Base-by-base conservation (phyloP, 2,113 vertebrate genomes). In the Tragelaphus imberbis region DNA sequence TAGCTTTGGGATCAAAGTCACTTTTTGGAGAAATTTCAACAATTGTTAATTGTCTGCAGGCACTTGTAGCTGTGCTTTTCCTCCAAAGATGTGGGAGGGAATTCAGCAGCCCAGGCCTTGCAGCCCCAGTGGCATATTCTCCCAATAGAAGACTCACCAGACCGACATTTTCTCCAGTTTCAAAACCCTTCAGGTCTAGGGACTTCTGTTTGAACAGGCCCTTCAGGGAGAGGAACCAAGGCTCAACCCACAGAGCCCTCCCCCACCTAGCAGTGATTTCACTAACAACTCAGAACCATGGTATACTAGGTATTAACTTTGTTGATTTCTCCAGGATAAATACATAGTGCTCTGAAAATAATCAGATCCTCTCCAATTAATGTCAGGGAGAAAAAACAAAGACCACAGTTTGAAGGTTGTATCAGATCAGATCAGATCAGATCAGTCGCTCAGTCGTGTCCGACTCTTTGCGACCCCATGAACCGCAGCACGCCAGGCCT, bases 121-220 rank as follows among this genome's bases (percentile, higher is more conserved):
- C 19, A 55, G 19, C 47, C 17, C 55, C 28, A 2, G 17, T 6
- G 8, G 11, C 3, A 3, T 33, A 21, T 36, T 82, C 11, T 14
- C n/a, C 17, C 28, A 15, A 2, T 1, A 2, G 23, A 17, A 5
- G 59, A 27, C 28, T 77, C 0, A 0, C 51, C 47, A 92, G 56
- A 55, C 28, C 33, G 21, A 5, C 0, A 0, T 27, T n/a, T 33
- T 33, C 14, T 23, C 6, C 12, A n/a, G 28, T 58, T 84, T 40
- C 19, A 12, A 77, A 82, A 75, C 23, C 68, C 63, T 10, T 4
- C 30, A 40, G 15, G 17, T 81, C 91, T 88, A 27, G 28, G 92
- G 59, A 27, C 27, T 89, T 90, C 51, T 61, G 79, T 33, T 61
- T 44, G 63, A 91, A 27, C 51, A 56, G 59, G n/a, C 17, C 15